Percentiles rank a stretch among this genome's conserved stretches.
These are phyloP conservation scores for Pelvicachromis taeniatus DNA, from an alignment of 2,113 vertebrate genomes.

Conservation along the genomic window DNA sequence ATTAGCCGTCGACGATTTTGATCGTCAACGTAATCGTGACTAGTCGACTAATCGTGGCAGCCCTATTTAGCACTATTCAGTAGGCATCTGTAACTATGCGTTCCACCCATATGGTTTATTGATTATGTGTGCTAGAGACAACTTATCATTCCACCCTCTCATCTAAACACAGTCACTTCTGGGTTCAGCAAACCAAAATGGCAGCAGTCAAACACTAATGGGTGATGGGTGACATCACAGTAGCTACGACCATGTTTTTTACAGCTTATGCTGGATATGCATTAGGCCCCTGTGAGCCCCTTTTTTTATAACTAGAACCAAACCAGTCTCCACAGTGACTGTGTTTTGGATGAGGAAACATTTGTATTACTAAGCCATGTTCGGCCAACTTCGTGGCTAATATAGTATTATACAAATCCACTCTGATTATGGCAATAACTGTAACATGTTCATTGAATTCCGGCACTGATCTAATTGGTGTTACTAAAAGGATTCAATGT, in stretches of 20 bases:
- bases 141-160: neutral
- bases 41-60: too few relatives aligned
- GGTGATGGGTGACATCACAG: neutral
- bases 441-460: neutral
- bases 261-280: neutral
- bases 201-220: neutral
- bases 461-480: neutral
- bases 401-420: neutral
- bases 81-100: neutral
- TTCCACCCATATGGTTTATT: neutral
- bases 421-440: neutral
- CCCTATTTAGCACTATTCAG: neutral
- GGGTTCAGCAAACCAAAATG: neutral
- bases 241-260: neutral
- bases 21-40: too few relatives aligned
- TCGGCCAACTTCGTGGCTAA: neutral
- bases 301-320: neutral
- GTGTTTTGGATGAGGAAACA: neutral
- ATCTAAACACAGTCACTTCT: neutral
- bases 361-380: neutral
- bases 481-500: neutral
- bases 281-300: neutral
- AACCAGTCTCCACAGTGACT: neutral
- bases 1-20: too few relatives aligned
- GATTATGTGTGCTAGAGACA: neutral